These are phyloP conservation scores for Tetragnatha montana DNA, from an alignment of 2,888 invertebrate genomes.

Conservation along the genomic window DNA sequence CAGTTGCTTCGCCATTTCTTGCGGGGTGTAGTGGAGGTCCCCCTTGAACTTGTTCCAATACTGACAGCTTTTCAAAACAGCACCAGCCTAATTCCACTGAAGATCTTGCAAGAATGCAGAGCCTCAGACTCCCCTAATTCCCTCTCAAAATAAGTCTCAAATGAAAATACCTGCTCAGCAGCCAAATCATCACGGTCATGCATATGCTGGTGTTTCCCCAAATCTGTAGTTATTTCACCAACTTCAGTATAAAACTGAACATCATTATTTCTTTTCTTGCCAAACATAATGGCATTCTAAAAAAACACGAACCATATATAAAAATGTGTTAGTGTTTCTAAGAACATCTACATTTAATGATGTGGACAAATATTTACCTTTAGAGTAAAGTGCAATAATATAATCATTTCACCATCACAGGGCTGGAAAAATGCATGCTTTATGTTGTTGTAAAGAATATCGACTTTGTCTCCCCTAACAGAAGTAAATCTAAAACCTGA, in stretches of 20 bases:
- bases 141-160: background rate
- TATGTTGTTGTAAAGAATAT: constrained; percentile 99
- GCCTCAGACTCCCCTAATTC: too few species aligned
- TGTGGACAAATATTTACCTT: constrained; percentile 79
- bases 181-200: constrained; percentile 99
- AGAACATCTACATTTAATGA: too few species aligned
- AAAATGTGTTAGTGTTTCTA: background rate
- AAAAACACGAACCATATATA: constrained; percentile 61
- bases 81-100: too few species aligned
- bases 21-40: too few species aligned
- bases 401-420: constrained; percentile 99
- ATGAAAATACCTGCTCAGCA: constrained; percentile 86
- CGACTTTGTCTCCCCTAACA: constrained; percentile 99
- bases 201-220: constrained; percentile 99
- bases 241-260: constrained; percentile 99
- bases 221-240: constrained; percentile 98
- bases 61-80: too few species aligned
- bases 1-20: too few species aligned
- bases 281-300: constrained; percentile 98
- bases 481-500: constrained; percentile 89
- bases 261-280: constrained; percentile 98
- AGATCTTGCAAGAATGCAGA: too few species aligned
- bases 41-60: too few species aligned
- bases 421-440: constrained; percentile 99
- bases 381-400: constrained; percentile 97